Percentiles rank a stretch among this genome's conserved stretches.
Evolutionary conservation across 2,888 invertebrate species (phyloP).

Genomic region (Maniola hyperantus): DNA sequence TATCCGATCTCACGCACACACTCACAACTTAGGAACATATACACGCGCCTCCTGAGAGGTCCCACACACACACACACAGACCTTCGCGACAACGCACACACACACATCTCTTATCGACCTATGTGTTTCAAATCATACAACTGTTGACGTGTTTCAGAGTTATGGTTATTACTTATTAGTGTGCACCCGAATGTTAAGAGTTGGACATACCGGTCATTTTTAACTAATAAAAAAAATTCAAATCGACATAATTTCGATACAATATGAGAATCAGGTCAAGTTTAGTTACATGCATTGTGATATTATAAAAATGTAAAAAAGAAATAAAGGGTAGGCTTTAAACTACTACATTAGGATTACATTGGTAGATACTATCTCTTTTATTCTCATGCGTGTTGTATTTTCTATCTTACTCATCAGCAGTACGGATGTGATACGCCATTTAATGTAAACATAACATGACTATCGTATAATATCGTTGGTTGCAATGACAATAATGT

Average conservation of each 20-base stretch:
- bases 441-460: too few relatives aligned
- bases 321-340: too few relatives aligned
- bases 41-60: constrained; percentile 17
- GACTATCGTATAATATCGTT: too few relatives aligned
- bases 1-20: constrained; percentile 13
- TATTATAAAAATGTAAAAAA: too few relatives aligned
- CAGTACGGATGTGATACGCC: too few relatives aligned
- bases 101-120: constrained; percentile 30
- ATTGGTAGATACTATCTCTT: too few relatives aligned
- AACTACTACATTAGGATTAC: too few relatives aligned
- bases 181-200: constrained; percentile 7
- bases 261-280: too few relatives aligned
- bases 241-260: not conserved
- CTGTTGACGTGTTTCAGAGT: not conserved
- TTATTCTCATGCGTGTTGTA: too few relatives aligned
- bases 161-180: constrained; percentile 5
- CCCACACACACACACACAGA: constrained; percentile 48
- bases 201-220: not conserved
- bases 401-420: too few relatives aligned
- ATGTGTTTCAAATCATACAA: constrained; percentile 3
- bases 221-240: not conserved
- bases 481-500: too few relatives aligned
- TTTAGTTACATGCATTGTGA: too few relatives aligned
- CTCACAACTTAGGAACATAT: constrained; percentile 21
- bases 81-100: constrained; percentile 34